Evolutionary conservation across 2,113 vertebrate species (phyloP).

Genomic region (Dicerorhinus sumatrensis): DNA sequence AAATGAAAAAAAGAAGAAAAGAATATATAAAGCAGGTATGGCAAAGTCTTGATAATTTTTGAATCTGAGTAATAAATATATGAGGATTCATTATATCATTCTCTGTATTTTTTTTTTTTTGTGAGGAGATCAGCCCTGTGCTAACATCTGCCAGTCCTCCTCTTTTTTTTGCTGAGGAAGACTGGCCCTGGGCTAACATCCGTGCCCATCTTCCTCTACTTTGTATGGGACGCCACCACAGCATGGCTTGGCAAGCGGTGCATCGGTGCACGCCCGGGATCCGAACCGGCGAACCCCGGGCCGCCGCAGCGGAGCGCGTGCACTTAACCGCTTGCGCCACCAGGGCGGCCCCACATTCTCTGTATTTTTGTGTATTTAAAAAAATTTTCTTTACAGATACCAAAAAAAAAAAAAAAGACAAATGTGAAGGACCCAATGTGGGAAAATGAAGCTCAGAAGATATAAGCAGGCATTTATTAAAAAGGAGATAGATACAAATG

Average conservation of each 20-base stretch:
- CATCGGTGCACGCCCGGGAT: no score
- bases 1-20: constrained; percentile 23
- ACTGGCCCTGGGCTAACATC: no score
- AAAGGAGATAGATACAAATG: not conserved
- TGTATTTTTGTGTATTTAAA: constrained; percentile 33
- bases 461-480: not conserved
- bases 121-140: no score
- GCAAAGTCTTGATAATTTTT: constrained; percentile 8
- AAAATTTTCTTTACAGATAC: not conserved
- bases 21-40: not conserved
- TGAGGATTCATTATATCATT: constrained; percentile 2
- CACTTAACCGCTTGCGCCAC: no score
- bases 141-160: no score
- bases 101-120: constrained; percentile 45
- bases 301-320: no score
- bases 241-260: no score
- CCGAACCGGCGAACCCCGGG: no score
- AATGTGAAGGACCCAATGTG: not conserved
- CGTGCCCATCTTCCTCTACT: no score
- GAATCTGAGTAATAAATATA: not conserved
- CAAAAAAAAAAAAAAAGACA: not conserved
- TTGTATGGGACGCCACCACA: no score
- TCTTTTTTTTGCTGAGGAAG: no score
- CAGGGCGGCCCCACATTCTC: no score
- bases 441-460: not conserved